Evolutionary conservation across 2,888 invertebrate genomes (phyloP), one percentile per base, ranked within the genome.

Genomic region (Bibio marci): DNA sequence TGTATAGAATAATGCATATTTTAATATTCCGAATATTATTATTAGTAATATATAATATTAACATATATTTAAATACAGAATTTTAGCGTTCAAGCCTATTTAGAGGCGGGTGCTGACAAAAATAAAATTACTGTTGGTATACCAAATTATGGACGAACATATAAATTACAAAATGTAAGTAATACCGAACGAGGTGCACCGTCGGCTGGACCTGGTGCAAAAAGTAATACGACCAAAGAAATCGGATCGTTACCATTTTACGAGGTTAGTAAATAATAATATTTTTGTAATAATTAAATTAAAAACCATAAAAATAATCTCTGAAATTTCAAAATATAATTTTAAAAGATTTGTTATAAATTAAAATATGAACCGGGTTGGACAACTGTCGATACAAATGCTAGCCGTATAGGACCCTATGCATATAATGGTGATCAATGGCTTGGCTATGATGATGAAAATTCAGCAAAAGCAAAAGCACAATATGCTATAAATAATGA

Each of bases 161-260:
- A 54, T 43, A 57, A 54, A 11, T 52, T 73, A 10, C 51, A 54
- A 3, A 49, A 63, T 47, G 43, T 51, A 35, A 45, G 44, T 0
- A 50, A 56, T 2, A 51, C 59, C n/a, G 57, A 50, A 2, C 41
- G 71, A 4, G 67, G 66, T 33, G 66, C 69, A 2, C 54, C 64
- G 3, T 55, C 62, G 2, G 49, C 41, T 27, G 63, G 63, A 17
- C 50, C 61, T 2, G 67, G 67, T 10, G 36, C 36, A 2, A 54
- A 58, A 4, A 72, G 71, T 25, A 63, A 58, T 2, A 68, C 64
- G 47, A 69, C 70, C 2, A 43, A 52, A 15, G 58, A 64, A 46
- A 43, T 50, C 13, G 73, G 73, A 35, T 57, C 59, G 38, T 48
- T 70, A 18, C 69, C 69, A 12, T 72, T 67, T 51, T 67, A 70